These are phyloP conservation scores for Phylloscopus trochiloides DNA, from an alignment of 2,113 vertebrate genomes.

Conservation along the genomic window DNA sequence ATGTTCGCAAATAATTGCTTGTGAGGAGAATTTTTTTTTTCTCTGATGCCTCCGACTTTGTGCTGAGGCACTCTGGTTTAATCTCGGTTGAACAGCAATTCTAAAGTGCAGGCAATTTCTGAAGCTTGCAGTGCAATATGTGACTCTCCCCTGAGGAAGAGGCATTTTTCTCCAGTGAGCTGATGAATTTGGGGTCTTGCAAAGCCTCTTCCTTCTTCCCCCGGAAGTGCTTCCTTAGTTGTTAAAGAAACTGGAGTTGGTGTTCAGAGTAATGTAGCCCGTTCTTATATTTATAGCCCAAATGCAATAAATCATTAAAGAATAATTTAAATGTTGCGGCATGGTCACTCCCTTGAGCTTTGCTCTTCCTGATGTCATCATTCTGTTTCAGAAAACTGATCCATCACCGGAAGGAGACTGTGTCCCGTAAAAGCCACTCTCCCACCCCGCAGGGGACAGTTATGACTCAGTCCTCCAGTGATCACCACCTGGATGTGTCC, in stretches of 20 bases:
- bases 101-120: slow-evolving; percentile 42
- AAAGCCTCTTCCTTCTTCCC: slow-evolving; percentile 54
- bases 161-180: slow-evolving; percentile 30
- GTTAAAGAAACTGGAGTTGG: slow-evolving; percentile 48
- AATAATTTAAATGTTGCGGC: background rate
- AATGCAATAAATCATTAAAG: background rate
- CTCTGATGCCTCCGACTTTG: background rate
- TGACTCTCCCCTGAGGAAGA: slow-evolving; percentile 28
- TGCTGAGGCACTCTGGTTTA: background rate
- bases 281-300: background rate
- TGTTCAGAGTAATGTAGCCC: background rate
- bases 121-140: slow-evolving; percentile 15
- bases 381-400: slow-evolving; percentile 87
- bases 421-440: slow-evolving; percentile 84
- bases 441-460: slow-evolving; percentile 73
- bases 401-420: slow-evolving; percentile 94
- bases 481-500: slow-evolving; percentile 84
- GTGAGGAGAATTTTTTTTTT: background rate
- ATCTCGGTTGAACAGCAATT: background rate
- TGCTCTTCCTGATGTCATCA: background rate
- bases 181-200: slow-evolving; percentile 43
- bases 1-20: slow-evolving; percentile 12
- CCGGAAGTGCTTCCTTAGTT: slow-evolving; percentile 47
- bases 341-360: background rate
- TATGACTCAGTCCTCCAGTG: slow-evolving; percentile 85